Evolutionary conservation across 2,888 invertebrate species (phyloP).

Genomic region (Steinernema carpocapsae): DNA sequence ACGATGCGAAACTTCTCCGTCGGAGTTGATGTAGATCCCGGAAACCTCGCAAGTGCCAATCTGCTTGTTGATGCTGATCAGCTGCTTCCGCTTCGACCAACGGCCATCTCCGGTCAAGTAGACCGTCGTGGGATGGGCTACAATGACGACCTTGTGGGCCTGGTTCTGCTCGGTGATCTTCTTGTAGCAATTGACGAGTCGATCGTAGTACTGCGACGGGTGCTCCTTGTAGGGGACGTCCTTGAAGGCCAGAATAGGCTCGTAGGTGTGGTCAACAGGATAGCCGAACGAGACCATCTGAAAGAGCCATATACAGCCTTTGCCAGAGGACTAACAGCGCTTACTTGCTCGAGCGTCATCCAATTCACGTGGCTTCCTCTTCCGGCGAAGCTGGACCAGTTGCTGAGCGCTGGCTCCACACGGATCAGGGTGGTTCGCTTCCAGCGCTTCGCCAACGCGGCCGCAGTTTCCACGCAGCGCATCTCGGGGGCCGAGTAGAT

Average conservation of each 20-base stretch:
- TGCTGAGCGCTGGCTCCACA: not conserved
- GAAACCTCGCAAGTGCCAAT: slow-evolving; percentile 3
- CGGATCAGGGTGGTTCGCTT: not conserved
- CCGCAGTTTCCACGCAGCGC: slow-evolving; percentile 5
- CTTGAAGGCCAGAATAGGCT: not conserved
- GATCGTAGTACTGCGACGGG: not conserved
- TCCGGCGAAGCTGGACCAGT: not conserved
- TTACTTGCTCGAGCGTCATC: not conserved
- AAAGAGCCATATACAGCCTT: too few relatives aligned
- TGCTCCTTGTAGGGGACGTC: not conserved
- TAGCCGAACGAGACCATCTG: not conserved
- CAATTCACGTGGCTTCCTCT: not conserved
- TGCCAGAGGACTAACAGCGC: not conserved
- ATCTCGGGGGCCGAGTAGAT: slow-evolving; percentile 1
- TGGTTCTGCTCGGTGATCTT: not conserved
- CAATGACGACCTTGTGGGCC: not conserved
- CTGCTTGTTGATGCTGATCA: not conserved
- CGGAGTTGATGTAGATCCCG: not conserved
- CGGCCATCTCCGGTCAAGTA: not conserved
- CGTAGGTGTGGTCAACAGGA: not conserved
- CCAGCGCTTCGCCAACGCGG: not conserved
- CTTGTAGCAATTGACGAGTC: not conserved
- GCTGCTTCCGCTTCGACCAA: not conserved
- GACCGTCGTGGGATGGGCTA: slow-evolving; percentile 1
- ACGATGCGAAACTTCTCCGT: not conserved